These are phyloP conservation scores for Eupristina koningsbergeri DNA, from an alignment of 1,140 invertebrate genomes.

Conservation along the genomic window DNA sequence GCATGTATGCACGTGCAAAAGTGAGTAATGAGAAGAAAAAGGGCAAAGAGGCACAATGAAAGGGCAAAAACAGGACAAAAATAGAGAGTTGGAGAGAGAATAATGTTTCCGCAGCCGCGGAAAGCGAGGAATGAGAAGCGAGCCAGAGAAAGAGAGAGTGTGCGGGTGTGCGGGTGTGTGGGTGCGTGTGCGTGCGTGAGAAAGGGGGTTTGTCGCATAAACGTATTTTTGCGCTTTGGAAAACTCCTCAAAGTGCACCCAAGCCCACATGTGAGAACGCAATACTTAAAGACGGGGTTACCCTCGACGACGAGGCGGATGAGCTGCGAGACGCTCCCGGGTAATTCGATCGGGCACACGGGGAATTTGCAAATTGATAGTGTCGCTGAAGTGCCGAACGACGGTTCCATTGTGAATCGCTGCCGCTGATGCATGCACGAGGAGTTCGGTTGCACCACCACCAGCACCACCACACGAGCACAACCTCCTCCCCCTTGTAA, in stretches of 20 bases:
- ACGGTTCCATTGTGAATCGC: not conserved
- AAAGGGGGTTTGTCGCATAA: not conserved
- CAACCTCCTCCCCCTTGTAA: not conserved
- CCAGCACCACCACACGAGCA: too few relatives aligned
- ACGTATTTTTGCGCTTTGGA: not conserved
- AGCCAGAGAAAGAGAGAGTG: constrained; percentile 49
- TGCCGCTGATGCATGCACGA: not conserved
- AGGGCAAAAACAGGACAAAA: not conserved
- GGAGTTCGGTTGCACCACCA: not conserved
- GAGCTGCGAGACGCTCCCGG: not conserved
- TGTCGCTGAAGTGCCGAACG: not conserved
- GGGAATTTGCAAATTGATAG: constrained; percentile 25
- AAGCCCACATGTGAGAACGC: not conserved
- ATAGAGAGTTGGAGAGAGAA: constrained; percentile 46
- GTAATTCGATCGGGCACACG: constrained; percentile 8
- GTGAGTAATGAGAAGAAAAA: not conserved
- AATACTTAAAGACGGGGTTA: not conserved
- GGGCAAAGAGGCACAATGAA: constrained; percentile 18
- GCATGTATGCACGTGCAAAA: not conserved
- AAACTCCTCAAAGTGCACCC: not conserved
- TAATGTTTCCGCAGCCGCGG: constrained; percentile 24
- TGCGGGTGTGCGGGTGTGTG: constrained; percentile 52
- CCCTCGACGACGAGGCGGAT: not conserved
- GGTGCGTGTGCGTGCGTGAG: constrained; percentile 40
- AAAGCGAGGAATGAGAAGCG: constrained; percentile 46